phyloP scores from a whole-genome alignment of 2,113 vertebrate genomes.

The Psettodes erumei region DNA sequence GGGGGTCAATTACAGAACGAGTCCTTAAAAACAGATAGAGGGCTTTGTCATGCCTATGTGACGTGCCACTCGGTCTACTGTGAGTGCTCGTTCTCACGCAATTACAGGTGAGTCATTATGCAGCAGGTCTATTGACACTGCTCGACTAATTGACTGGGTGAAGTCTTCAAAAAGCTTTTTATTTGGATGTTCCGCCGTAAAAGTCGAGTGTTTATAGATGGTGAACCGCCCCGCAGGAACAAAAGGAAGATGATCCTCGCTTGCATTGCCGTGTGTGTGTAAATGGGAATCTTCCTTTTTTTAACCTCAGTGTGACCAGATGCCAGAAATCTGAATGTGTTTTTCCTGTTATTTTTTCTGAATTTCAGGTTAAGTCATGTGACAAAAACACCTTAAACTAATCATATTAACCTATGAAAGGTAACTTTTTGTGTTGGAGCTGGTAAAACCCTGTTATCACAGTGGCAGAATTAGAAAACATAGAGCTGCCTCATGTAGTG shows the following conservation, averaged over 20 bases:
- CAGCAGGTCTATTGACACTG: slow-evolving; percentile 75
- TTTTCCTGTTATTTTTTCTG: neutral
- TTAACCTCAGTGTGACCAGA: slow-evolving; percentile 18
- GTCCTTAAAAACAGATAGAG: slow-evolving; percentile 65
- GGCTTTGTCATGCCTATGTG: slow-evolving; percentile 78
- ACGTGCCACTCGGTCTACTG: slow-evolving; percentile 70
- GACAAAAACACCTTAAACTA: neutral
- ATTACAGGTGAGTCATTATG: slow-evolving; percentile 80
- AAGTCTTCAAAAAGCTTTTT: slow-evolving; percentile 82
- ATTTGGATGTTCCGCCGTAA: slow-evolving; percentile 74
- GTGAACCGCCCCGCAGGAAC: slow-evolving; percentile 67
- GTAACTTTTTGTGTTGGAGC: neutral
- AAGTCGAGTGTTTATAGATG: slow-evolving; percentile 77
- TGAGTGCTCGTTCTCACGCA: slow-evolving; percentile 76
- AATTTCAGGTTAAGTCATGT: slow-evolving; percentile 19
- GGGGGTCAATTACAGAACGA: slow-evolving; percentile 60
- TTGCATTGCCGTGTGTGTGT: slow-evolving; percentile 52
- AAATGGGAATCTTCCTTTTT: slow-evolving; percentile 13
- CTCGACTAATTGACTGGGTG: slow-evolving; percentile 74
- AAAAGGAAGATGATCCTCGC: slow-evolving; percentile 66
- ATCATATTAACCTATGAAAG: neutral
- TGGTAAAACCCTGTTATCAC: neutral
- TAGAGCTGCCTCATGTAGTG: neutral
- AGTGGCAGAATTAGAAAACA: neutral
- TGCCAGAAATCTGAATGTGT: slow-evolving; percentile 12